Percentiles rank a stretch among this genome's conserved stretches.
phyloP scores from a whole-genome alignment of 2,888 invertebrate genomes.

The Agrochola circellaris region DNA sequence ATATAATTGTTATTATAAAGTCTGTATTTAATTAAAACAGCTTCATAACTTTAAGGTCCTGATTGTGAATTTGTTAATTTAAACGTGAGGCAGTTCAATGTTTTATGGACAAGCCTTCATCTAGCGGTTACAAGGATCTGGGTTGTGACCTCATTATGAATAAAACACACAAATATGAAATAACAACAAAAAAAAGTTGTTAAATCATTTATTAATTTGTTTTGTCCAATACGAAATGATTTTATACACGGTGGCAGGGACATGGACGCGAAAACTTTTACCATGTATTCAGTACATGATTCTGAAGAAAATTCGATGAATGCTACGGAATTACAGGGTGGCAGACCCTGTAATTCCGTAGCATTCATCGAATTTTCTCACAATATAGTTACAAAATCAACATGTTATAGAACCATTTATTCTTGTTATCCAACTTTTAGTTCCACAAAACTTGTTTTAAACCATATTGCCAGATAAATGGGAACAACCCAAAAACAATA shows the following conservation, averaged over 20 bases:
- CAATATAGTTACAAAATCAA: not conserved
- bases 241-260: no score
- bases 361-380: not conserved
- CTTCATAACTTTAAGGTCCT: not conserved
- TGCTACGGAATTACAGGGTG: no score
- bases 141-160: not conserved
- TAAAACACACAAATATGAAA: no score
- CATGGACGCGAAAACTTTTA: no score
- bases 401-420: not conserved
- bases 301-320: no score
- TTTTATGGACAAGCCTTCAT: slow-evolving; percentile 10
- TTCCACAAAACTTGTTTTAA: slow-evolving; percentile 8
- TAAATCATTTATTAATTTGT: not conserved
- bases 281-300: no score
- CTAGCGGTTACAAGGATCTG: not conserved
- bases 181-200: not conserved
- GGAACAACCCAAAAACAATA: slow-evolving; percentile 28
- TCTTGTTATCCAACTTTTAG: not conserved
- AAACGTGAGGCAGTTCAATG: slow-evolving; percentile 3
- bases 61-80: slow-evolving; percentile 21
- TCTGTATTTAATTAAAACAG: slow-evolving; percentile 20
- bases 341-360: not conserved
- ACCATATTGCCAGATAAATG: slow-evolving; percentile 7
- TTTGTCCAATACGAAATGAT: not conserved
- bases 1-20: not conserved